Conservation (phyloP, 2,113 vertebrate species). For the Struthidea cinerea region DNA sequence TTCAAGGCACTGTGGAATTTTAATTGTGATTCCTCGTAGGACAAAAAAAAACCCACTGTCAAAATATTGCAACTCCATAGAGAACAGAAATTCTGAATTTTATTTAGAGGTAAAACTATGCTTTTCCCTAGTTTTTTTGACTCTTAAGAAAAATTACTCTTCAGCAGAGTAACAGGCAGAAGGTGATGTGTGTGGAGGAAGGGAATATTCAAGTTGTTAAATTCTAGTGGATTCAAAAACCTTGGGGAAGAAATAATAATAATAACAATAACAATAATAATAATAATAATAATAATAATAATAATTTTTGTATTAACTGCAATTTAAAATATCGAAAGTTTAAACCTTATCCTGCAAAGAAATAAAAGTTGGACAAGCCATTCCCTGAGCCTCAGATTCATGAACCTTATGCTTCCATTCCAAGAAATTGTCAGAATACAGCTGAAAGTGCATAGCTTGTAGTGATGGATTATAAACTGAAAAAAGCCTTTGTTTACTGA, state of each 20-base stretch:
- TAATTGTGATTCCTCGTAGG: not conserved
- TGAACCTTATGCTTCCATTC: not conserved
- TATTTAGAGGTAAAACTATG: not conserved
- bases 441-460: not conserved
- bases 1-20: not conserved
- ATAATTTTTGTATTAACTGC: not conserved
- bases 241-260: fast-evolving
- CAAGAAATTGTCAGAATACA: not conserved
- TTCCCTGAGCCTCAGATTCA: not conserved
- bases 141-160: not conserved
- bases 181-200: not conserved
- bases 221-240: not conserved
- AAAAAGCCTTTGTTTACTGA: not conserved
- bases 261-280: not conserved
- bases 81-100: not conserved
- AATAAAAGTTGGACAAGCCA: not conserved
- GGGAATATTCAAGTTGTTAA: not conserved
- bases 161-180: not conserved
- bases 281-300: not conserved
- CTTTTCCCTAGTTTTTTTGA: not conserved
- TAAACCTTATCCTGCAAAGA: not conserved
- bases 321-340: not conserved
- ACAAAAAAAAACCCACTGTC: not conserved
- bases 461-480: not conserved
- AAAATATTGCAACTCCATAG: not conserved